Evolutionary conservation across 2,888 invertebrate genomes (phyloP).

Genomic region (Epistrophella euchroma): DNA sequence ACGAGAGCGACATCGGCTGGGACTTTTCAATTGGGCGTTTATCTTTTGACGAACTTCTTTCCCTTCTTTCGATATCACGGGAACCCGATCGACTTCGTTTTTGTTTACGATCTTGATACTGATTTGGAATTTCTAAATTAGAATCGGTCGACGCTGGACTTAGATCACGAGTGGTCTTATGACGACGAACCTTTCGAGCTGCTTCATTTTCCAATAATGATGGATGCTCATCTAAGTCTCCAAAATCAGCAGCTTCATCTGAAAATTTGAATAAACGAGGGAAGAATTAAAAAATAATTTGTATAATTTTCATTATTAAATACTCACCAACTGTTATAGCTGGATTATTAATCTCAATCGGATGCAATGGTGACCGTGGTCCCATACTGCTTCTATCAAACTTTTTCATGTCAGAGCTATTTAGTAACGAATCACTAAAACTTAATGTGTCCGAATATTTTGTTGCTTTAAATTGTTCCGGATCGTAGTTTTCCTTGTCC

Average conservation of each 20-base stretch:
- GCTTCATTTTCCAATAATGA: slow-evolving; percentile 78
- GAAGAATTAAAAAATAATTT: background rate
- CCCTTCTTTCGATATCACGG: slow-evolving; percentile 38
- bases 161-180: slow-evolving; percentile 78
- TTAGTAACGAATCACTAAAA: slow-evolving; percentile 81
- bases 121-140: slow-evolving; percentile 11
- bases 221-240: slow-evolving; percentile 81
- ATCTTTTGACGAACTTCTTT: slow-evolving; percentile 37
- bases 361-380: slow-evolving; percentile 80
- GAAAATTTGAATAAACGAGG: background rate
- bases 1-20: slow-evolving; percentile 78
- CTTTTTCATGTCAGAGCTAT: slow-evolving; percentile 79
- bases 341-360: slow-evolving; percentile 76
- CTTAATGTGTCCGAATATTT: slow-evolving; percentile 80
- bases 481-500: slow-evolving; percentile 81
- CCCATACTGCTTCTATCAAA: slow-evolving; percentile 77
- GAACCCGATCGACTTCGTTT: slow-evolving; percentile 58
- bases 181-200: slow-evolving; percentile 78
- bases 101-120: slow-evolving; percentile 14
- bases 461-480: slow-evolving; percentile 52
- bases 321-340: slow-evolving; percentile 61
- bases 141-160: slow-evolving; percentile 60
- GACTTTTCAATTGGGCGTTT: background rate
- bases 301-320: too few relatives aligned
- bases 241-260: slow-evolving; percentile 77